Conservation (phyloP, 2,797 vertebrate genomes). For the Acanthiza pusilla region DNA sequence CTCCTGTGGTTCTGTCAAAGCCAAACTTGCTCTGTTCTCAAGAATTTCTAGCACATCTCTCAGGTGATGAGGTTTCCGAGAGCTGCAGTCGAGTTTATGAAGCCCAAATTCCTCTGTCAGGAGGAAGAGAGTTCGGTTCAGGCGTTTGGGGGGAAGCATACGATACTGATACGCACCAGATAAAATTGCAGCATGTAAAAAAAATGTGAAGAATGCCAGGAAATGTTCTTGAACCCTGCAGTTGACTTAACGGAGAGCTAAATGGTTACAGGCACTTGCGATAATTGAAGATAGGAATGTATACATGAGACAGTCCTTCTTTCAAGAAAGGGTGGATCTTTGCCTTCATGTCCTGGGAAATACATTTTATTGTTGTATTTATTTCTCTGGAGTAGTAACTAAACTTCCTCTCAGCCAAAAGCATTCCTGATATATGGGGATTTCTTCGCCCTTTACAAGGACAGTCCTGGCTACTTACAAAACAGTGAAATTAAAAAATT, state of each 20-base stretch:
- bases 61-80: neutral
- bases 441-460: constrained; percentile 30
- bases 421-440: constrained; percentile 13
- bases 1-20: neutral
- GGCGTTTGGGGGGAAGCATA: neutral
- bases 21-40: neutral
- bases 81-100: neutral
- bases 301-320: neutral
- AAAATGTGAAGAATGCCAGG: constrained; percentile 33
- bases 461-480: constrained; percentile 1
- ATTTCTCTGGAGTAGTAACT: neutral
- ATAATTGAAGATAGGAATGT: neutral
- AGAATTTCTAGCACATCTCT: neutral
- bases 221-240: constrained; percentile 10
- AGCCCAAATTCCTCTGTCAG: neutral
- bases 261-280: neutral
- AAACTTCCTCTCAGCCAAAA: constrained; percentile 11
- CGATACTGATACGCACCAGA: neutral
- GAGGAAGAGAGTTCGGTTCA: neutral
- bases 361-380: constrained; percentile 12
- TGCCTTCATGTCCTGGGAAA: neutral
- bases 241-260: neutral
- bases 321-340: constrained; percentile 7
- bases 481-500: constrained; percentile 35
- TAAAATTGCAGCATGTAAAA: neutral